Conservation (phyloP, 2,888 invertebrate species). For the Drosophila birchii region DNA sequence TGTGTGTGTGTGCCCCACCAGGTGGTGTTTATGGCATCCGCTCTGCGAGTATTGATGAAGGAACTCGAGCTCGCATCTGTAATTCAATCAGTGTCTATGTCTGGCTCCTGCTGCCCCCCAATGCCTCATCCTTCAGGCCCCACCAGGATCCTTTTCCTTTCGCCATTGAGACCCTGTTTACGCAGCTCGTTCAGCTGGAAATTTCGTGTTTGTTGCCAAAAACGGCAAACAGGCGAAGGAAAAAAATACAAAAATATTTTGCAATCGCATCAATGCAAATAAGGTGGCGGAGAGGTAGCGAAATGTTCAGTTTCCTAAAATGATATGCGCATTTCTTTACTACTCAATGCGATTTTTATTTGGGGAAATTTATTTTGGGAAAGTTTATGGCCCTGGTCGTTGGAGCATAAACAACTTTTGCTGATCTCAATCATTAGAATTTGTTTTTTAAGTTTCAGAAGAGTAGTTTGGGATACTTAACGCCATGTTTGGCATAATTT, state of each 20-base stretch:
- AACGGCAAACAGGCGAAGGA: slow-evolving; percentile 2
- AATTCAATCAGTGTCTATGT: slow-evolving; percentile 82
- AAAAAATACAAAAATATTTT: slow-evolving; percentile 44
- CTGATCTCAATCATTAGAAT: slow-evolving; percentile 37
- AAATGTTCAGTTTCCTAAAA: slow-evolving; percentile 57
- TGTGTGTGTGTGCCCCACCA: slow-evolving; percentile 60
- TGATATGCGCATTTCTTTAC: slow-evolving; percentile 65
- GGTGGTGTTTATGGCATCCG: slow-evolving; percentile 83
- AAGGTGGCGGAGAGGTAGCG: slow-evolving; percentile 57
- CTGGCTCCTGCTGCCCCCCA: slow-evolving; percentile 62
- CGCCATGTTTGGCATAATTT: neutral
- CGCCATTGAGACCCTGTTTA: slow-evolving; percentile 45
- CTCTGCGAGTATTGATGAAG: slow-evolving; percentile 81
- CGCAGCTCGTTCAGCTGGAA: slow-evolving; percentile 72
- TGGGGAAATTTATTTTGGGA: slow-evolving; percentile 41
- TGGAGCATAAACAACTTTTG: slow-evolving; percentile 33
- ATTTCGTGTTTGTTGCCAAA: slow-evolving; percentile 54
- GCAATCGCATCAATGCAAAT: slow-evolving; percentile 75
- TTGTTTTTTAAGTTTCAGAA: neutral
- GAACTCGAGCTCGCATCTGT: slow-evolving; percentile 75
- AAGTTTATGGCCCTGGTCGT: slow-evolving; percentile 20
- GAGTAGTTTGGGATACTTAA: neutral
- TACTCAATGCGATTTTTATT: slow-evolving; percentile 40
- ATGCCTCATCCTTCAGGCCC: slow-evolving; percentile 6
- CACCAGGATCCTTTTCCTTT: slow-evolving; percentile 32